Evolutionary conservation across 2,797 vertebrate species (phyloP), one percentile per base, ranked within the genome.

Genomic region (Poeciliopsis presidionis): DNA sequence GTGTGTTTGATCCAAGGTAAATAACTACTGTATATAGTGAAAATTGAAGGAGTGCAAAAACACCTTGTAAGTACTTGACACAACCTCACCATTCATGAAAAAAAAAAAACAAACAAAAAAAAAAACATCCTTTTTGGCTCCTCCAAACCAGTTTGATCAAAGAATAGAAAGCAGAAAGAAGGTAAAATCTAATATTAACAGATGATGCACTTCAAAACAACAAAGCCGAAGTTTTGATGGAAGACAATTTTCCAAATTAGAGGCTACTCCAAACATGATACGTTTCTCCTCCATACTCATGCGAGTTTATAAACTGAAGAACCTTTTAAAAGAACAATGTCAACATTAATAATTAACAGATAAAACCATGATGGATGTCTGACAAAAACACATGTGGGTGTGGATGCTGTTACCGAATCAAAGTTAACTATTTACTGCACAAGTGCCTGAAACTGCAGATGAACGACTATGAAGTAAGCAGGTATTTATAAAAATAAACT

Each of bases 311-410:
- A 72, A 77, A 75, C 76, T 61, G 55, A 28, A 77, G 79, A 81
- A 51, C 25, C 67, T 71, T 77, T 77, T 28, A 86, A 82, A 59
- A 85, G 70, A 65, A 75, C 28, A 84, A 76, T 14, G 67, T 78
- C 28, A 77, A 78, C 36, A 81, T 75, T 69, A 75, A 80, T 74
- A 75, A 59, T 59, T 59, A 28, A 28, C 51, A 59, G n/a, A 30
- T 28, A 18, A 63, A 73, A 76, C 47, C 77, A 25, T 67, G 18
- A 67, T 67, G 39, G 39, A 67, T 61, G 57, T 33, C 28, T 61
- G 39, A 39, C 36, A 20, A 67, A 22, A 41, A 5, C 36, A 39
- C 36, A 14, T 59, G 12, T 41, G 9, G 39, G 9, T n/a, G 65
- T 25, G 41, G 65, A 43, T 41, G 36, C 65, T 67, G 63, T 67